Base-by-base conservation (phyloP, 2,888 invertebrate genomes). In the Apoderus coryli region DNA sequence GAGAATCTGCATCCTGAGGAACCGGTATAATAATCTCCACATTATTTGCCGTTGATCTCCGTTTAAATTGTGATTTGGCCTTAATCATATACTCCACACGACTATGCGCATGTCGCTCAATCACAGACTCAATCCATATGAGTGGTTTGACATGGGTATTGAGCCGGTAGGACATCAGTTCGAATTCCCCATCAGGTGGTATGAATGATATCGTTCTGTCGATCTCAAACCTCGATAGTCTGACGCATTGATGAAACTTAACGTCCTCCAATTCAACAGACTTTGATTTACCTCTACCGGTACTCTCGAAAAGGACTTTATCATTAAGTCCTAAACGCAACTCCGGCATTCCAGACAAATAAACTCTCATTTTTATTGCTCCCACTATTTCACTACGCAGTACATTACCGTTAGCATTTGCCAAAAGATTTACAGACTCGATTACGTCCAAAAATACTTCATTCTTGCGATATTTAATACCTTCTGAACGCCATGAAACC, bases 371-470 rank as follows among this genome's bases (percentile, higher is more conserved):
- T 65, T 95, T 95, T 34, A 98, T 92, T 32, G 90, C 88, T 30
- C 96, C 96, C 10, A 96, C 95, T 45, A 98, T 96, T 62, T 98
- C 96, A 59, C 92, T 93, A 29, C 93, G 72, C 31, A 98, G 59
- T 3, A 96, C 95, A 60, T 90, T 93, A 0, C 95, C 95, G 59
- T 90, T 93, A 2, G 93, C 90, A 59, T 90, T 90, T 1, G 90
- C 90, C 56, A 96, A 57, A 36, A 96, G 65, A 58, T 96, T 96
- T 1, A 96, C 95, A 22, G 93, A 93, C 56, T 98, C 96, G 43
- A 98, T 96, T 1, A 98, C 96, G 65, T 98, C 96, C 15, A 98
- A 67, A 52, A 98, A 98, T 3, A 98, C 96, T 67, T 98, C 96
- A 59, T 98, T 98, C 61, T 96, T 98, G 34, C 96, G 72, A 59